phyloP scores from a whole-genome alignment of 2,888 invertebrate species.

The Plebejus melissa region DNA sequence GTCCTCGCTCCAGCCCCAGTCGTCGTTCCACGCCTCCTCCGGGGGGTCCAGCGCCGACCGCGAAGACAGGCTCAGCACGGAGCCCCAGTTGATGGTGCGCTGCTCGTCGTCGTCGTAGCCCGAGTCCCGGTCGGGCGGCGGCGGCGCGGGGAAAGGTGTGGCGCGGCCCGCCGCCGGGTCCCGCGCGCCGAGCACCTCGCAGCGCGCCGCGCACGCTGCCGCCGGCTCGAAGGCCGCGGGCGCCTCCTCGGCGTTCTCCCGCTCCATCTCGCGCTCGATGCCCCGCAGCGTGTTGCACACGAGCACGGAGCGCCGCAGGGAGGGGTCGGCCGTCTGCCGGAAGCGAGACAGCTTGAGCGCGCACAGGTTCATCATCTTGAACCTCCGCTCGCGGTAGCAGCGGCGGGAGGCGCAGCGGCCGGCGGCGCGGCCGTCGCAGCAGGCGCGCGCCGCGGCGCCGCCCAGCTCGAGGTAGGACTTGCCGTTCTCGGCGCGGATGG shows the following conservation, averaged over 20 bases:
- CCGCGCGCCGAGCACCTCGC: conserved; percentile 76
- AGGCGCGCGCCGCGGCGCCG: conserved; percentile 86
- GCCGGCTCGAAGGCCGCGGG: conserved; percentile 73
- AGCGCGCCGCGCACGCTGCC: conserved; percentile 71
- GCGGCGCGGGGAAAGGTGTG: conserved; percentile 83
- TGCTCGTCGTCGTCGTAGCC: conserved; percentile 89
- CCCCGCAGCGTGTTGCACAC: conserved; percentile 95
- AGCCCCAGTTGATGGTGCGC: conserved; percentile 94
- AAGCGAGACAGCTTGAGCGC: conserved; percentile 94
- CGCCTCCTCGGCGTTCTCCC: conserved; percentile 79
- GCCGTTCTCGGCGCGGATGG: conserved; percentile 93
- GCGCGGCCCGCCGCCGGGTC: conserved; percentile 79
- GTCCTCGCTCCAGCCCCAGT: conserved; percentile 82
- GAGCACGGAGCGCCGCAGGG: conserved; percentile 92
- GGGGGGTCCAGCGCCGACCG: conserved; percentile 91
- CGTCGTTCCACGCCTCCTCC: conserved; percentile 86
- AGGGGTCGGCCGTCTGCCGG: conserved; percentile 93
- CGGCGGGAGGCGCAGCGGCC: conserved; percentile 89
- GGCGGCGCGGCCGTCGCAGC: conserved; percentile 86
- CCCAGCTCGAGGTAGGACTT: conserved; percentile 93
- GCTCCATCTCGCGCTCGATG: conserved; percentile 93
- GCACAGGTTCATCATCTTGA: conserved; percentile 93
- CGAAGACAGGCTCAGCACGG: conserved; percentile 90
- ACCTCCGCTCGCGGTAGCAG: conserved; percentile 90
- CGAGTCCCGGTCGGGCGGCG: conserved; percentile 83